Conservation (phyloP, 2,113 vertebrate genomes). For the Antechinus stuartii region DNA sequence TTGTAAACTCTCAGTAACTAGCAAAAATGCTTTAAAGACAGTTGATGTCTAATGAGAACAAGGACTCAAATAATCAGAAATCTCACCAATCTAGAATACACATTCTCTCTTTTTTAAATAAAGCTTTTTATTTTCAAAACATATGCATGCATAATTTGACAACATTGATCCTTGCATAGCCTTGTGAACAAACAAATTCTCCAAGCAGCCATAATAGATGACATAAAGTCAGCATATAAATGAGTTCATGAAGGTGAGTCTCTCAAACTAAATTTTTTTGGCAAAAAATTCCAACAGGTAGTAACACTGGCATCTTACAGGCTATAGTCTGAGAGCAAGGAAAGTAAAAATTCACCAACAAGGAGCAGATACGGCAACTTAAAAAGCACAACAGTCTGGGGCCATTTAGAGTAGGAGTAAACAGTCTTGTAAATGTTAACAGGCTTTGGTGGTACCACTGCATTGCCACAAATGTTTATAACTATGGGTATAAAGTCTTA, state of each 20-base stretch:
- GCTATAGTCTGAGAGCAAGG: not conserved
- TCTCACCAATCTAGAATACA: not conserved
- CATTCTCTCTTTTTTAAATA: too few relatives aligned
- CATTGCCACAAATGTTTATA: not conserved
- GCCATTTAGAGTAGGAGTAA: not conserved
- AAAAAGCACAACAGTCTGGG: not conserved
- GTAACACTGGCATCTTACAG: not conserved
- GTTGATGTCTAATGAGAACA: not conserved
- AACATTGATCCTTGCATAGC: too few relatives aligned
- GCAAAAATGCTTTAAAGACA: not conserved
- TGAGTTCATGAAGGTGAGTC: slow-evolving; percentile 2
- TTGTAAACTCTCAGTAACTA: not conserved
- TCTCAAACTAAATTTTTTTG: not conserved
- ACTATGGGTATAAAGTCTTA: not conserved
- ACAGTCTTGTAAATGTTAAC: not conserved
- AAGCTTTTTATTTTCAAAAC: too few relatives aligned
- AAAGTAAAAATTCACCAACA: not conserved
- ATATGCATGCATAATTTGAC: too few relatives aligned
- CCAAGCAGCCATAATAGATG: slow-evolving; percentile 7
- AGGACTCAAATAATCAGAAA: not conserved
- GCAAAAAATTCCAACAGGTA: not conserved
- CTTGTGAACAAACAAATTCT: slow-evolving; percentile 3
- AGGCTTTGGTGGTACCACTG: fast-evolving
- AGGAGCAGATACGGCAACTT: not conserved
- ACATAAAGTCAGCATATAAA: slow-evolving; percentile 24